These are phyloP conservation scores for Drosophila lacteicornis DNA, from an alignment of 1,140 invertebrate species.

Conservation along the genomic window DNA sequence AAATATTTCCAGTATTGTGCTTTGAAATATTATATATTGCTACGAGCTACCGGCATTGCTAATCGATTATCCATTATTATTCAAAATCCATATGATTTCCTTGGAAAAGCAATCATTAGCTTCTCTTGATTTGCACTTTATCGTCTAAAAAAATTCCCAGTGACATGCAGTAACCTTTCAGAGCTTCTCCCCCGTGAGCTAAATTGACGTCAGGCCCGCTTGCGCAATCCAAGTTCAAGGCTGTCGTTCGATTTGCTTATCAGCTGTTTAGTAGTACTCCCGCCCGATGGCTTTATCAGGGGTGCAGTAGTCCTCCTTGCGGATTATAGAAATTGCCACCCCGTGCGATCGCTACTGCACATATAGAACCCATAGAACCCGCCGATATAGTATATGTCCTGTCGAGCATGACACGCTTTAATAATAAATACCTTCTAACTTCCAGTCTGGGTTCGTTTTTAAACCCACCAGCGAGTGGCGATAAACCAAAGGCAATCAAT, in stretches of 20 bases:
- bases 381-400: background rate
- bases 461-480: background rate
- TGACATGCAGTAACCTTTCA: slow-evolving; percentile 7
- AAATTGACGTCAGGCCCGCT: slow-evolving; percentile 31
- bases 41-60: background rate
- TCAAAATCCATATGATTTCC: background rate
- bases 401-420: slow-evolving; percentile 1
- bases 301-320: slow-evolving; percentile 23
- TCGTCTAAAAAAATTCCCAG: slow-evolving; percentile 2
- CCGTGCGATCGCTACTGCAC: background rate
- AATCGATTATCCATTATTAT: background rate
- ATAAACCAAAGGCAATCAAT: background rate
- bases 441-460: background rate
- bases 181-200: background rate
- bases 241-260: slow-evolving; percentile 28
- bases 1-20: background rate
- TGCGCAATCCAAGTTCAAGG: slow-evolving; percentile 47
- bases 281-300: slow-evolving; percentile 25
- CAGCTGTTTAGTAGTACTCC: slow-evolving; percentile 6
- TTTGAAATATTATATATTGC: too few relatives aligned
- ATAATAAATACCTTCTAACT: slow-evolving; percentile 5
- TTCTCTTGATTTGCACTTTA: slow-evolving; percentile 4
- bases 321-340: slow-evolving; percentile 18
- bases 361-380: background rate
- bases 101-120: background rate